Conservation (phyloP, 2,888 invertebrate genomes). For the Antitype chi region DNA sequence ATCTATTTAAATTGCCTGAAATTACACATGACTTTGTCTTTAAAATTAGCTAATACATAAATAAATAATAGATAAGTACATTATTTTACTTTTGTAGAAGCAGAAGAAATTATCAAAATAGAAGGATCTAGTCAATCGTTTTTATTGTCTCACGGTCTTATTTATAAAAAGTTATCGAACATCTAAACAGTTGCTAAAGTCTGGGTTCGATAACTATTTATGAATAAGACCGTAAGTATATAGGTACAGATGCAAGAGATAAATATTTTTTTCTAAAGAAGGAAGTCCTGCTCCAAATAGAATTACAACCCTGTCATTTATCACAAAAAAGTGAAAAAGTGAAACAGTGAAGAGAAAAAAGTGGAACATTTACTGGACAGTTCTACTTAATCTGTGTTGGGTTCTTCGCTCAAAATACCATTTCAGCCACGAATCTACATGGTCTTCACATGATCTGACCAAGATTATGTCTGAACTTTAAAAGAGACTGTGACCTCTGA, state of each 20-base stretch:
- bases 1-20: constrained; percentile 1
- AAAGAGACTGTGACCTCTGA: no score
- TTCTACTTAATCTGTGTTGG: no score
- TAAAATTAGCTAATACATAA: background rate
- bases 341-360: background rate
- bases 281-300: background rate
- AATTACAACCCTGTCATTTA: background rate
- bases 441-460: no score
- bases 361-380: no score
- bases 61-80: no score
- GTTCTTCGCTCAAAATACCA: no score
- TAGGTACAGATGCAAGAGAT: background rate
- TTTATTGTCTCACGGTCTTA: background rate
- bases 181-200: no score
- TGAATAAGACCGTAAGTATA: no score
- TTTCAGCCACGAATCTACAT: no score
- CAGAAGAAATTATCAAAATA: background rate
- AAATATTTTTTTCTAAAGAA: background rate
- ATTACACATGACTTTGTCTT: background rate
- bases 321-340: constrained; percentile 19
- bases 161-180: no score
- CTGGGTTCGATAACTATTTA: no score
- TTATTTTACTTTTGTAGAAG: background rate
- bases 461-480: no score
- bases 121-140: background rate